Conservation (phyloP, 2,113 vertebrate genomes). For the Psilopsiagon aymara region DNA sequence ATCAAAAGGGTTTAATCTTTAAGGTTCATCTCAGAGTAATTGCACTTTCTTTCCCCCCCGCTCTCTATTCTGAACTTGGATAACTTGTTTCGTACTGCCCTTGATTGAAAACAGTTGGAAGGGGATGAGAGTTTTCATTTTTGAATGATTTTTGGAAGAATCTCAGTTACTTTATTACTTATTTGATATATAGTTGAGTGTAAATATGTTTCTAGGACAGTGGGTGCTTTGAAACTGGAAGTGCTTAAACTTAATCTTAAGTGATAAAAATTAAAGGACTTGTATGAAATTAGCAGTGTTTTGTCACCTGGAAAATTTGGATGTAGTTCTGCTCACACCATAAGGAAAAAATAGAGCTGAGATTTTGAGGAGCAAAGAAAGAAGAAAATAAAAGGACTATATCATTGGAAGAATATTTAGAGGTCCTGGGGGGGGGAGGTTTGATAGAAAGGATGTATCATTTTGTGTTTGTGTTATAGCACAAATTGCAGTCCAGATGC, state of each 20-base stretch:
- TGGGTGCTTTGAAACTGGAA: not conserved
- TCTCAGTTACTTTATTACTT: not conserved
- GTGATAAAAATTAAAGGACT: conserved; percentile 17
- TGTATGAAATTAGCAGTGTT: not conserved
- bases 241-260: not conserved
- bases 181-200: conserved; percentile 15
- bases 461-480: conserved; percentile 15
- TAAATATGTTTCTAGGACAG: not conserved
- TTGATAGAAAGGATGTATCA: conserved; percentile 17
- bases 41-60: not conserved
- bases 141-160: not conserved
- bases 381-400: not conserved
- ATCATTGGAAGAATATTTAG: conserved; percentile 30
- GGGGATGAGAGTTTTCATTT: not conserved
- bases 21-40: not conserved
- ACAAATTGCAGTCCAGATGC: conserved; percentile 31
- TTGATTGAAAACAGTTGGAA: conserved; percentile 56
- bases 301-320: conserved; percentile 27
- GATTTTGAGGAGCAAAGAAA: not conserved
- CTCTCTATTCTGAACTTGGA: not conserved
- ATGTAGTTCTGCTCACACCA: not conserved
- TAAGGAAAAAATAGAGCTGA: conserved; percentile 7
- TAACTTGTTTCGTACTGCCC: conserved; percentile 13
- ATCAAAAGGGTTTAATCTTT: not conserved
- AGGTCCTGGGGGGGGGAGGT: not conserved